A percentile compares a stretch with the other conserved stretches of the same genome.
Evolutionary conservation across 2,797 vertebrate species (phyloP).

Genomic region (Pangasius larnaudii): DNA sequence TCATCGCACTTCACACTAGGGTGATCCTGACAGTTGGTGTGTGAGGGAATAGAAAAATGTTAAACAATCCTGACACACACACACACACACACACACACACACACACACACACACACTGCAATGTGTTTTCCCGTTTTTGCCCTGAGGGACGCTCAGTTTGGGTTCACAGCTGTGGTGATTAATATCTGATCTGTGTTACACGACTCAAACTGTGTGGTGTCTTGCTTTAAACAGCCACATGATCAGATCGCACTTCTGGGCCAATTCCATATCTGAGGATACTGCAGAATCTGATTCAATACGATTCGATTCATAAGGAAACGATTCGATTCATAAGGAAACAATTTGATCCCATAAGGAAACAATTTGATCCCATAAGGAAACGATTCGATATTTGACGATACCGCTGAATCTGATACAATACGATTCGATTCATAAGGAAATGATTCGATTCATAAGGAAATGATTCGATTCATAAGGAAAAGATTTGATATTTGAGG

Average conservation of each 20-base stretch:
- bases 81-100: conserved; percentile 18
- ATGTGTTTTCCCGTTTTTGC: background rate
- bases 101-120: conserved; percentile 12
- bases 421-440: background rate
- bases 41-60: background rate
- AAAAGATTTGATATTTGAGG: background rate
- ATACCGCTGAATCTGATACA: background rate
- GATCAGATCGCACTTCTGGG: no score
- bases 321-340: background rate
- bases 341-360: background rate
- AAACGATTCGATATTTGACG: background rate
- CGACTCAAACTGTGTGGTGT: background rate
- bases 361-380: background rate
- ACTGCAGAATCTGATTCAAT: background rate
- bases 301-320: background rate
- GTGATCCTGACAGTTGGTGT: background rate
- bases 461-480: background rate
- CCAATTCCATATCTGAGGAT: background rate
- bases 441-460: background rate
- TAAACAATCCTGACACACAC: background rate
- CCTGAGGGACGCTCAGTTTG: background rate
- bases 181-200: background rate
- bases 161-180: background rate
- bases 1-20: background rate
- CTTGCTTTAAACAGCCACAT: background rate